Evolutionary conservation across 2,113 vertebrate species (phyloP), one percentile per base, ranked within the genome.

Genomic region (Odocoileus virginianus): DNA sequence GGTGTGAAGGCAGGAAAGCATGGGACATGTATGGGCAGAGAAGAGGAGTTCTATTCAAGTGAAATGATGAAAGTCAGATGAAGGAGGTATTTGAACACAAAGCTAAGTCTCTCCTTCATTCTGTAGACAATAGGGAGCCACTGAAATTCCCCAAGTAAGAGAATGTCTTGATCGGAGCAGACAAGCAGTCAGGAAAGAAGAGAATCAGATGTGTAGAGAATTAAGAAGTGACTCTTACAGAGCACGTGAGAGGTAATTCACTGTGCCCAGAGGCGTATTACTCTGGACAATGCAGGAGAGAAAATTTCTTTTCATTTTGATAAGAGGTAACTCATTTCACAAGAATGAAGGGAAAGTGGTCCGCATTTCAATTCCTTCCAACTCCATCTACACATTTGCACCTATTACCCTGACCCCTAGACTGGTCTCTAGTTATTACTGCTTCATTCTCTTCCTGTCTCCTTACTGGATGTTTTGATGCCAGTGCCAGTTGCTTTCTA

Each of bases 171-270:
- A 71, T 88, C 54, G 36, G 91, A 89, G 40, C 15, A 30, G 60
- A 45, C 12, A 55, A 14, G 10, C 57, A 21, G 23, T 89, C 91
- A 60, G 54, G 94, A 81, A 61, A 95, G 81, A 87, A 71, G 71
- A 61, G 30, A 27, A 52, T 43, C 81, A 85, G 74, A 15, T 13
- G 33, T 27, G 17, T 2, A 64, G 74, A 40, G 17, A 12, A n/a
- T 76, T 54, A 33, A n/a, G 78, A 57, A 33, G 11, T n/a, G 89
- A 67, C 52, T 36, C 0, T 84, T 74, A 28, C 3, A 30, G 57
- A n/a, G 55, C 12, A 7, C 4, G 52, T 40, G 45, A 43, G 45
- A 86, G 90, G 6, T 11, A 5, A 6, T 61, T 21, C 28, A 8
- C 16, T 2, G 6, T 33, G 43, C 82, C 57, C 12, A 19, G 25